phyloP scores from a whole-genome alignment of 1,140 invertebrate species.

The Berghia stephanieae region DNA sequence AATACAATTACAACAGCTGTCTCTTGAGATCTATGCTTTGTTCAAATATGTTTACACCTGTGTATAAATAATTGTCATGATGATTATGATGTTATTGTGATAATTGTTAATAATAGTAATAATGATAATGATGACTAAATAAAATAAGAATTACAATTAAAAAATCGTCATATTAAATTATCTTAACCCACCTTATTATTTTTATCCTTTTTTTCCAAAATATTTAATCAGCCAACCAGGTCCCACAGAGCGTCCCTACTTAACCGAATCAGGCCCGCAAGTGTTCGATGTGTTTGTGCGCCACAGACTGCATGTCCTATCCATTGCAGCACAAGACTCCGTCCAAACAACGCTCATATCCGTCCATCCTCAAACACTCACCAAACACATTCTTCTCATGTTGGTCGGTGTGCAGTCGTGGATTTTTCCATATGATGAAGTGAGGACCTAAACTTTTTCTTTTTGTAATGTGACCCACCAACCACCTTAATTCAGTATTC shows the following conservation, averaged over 20 bases:
- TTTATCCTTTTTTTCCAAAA: not conserved
- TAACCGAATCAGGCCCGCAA: slow-evolving; percentile 53
- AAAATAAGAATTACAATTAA: not conserved
- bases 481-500: not conserved
- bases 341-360: not conserved
- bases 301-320: slow-evolving; percentile 32
- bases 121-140: not conserved
- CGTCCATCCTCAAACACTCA: slow-evolving; percentile 38
- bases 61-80: not conserved
- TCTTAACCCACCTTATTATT: too few species aligned
- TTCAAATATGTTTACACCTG: too few species aligned
- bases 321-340: slow-evolving; percentile 32
- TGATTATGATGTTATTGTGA: not conserved
- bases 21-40: too few species aligned
- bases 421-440: slow-evolving; percentile 38
- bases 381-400: slow-evolving; percentile 46
- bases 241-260: slow-evolving; percentile 48
- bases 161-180: not conserved
- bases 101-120: not conserved
- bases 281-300: slow-evolving; percentile 45
- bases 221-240: slow-evolving; percentile 41
- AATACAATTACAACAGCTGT: too few species aligned
- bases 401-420: slow-evolving; percentile 53
- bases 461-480: too few species aligned
- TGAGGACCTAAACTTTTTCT: too few species aligned